Conservation (phyloP, 2,113 vertebrate species). For the Epinephelus cyanopodus region DNA sequence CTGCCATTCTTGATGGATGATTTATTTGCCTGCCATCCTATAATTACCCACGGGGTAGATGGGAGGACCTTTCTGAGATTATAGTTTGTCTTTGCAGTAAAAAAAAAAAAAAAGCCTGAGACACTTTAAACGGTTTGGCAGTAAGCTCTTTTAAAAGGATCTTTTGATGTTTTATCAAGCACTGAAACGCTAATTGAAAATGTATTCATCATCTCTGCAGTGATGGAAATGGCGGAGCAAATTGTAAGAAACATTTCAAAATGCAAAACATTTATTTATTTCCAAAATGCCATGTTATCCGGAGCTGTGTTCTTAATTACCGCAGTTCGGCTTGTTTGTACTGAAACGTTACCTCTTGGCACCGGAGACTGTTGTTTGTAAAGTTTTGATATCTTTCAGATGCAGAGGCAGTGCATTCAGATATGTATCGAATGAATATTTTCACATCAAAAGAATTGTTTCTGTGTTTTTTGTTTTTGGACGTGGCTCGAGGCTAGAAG, state of each 20-base stretch:
- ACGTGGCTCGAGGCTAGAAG: conserved; percentile 25
- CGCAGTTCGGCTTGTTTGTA: conserved; percentile 21
- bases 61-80: conserved; percentile 62
- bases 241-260: conserved; percentile 34
- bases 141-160: conserved; percentile 55
- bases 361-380: conserved; percentile 35
- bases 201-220: conserved; percentile 31
- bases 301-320: conserved; percentile 50
- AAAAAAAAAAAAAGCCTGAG: conserved; percentile 42
- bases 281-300: conserved; percentile 12
- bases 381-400: conserved; percentile 51
- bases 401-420: conserved; percentile 38
- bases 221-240: conserved; percentile 36
- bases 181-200: conserved; percentile 56
- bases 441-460: conserved; percentile 38
- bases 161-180: conserved; percentile 60
- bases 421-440: conserved; percentile 49
- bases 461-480: conserved; percentile 9
- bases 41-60: conserved; percentile 69
- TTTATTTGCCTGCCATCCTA: conserved; percentile 66
- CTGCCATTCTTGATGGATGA: conserved; percentile 54
- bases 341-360: conserved; percentile 51
- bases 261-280: conserved; percentile 38
- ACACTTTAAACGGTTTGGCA: conserved; percentile 58
- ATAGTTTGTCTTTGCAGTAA: conserved; percentile 61